These are phyloP conservation scores for Pyrocoelia pectoralis DNA, from an alignment of 2,888 invertebrate species.

Conservation along the genomic window DNA sequence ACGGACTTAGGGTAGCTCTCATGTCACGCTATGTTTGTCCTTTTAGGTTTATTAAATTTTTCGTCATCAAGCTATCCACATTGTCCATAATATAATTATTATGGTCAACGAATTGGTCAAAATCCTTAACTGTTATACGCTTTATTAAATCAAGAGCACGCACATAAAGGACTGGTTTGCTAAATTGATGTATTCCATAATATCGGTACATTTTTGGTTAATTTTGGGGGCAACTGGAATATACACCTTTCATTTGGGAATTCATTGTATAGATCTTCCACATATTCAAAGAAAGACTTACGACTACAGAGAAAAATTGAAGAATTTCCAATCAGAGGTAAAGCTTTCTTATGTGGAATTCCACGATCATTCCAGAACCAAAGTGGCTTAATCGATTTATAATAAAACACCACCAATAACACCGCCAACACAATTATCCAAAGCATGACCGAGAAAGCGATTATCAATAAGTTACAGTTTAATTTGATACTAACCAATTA, in stretches of 20 bases:
- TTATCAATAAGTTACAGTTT: no score
- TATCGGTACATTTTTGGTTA: slow-evolving; percentile 37
- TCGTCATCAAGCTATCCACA: background rate
- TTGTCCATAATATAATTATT: background rate
- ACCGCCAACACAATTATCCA: slow-evolving; percentile 3
- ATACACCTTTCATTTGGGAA: slow-evolving; percentile 18
- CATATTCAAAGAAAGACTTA: background rate
- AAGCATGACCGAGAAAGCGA: slow-evolving; percentile 4
- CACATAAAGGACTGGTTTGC: background rate
- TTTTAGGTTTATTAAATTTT: background rate
- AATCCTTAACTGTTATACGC: slow-evolving; percentile 12
- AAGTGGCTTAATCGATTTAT: slow-evolving; percentile 56
- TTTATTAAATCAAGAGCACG: slow-evolving; percentile 10
- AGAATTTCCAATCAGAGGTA: slow-evolving; percentile 41
- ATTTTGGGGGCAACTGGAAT: background rate
- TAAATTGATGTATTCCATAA: slow-evolving; percentile 2
- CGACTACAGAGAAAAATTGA: slow-evolving; percentile 16
- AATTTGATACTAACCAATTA: no score
- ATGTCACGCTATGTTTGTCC: slow-evolving; percentile 38
- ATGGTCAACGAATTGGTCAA: background rate
- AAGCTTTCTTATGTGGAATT: slow-evolving; percentile 24
- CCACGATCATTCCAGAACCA: slow-evolving; percentile 17
- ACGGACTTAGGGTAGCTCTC: slow-evolving; percentile 29
- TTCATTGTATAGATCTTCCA: slow-evolving; percentile 9
- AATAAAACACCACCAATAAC: slow-evolving; percentile 47